Conservation (phyloP, 2,797 vertebrate species). For the Rhincodon typus region DNA sequence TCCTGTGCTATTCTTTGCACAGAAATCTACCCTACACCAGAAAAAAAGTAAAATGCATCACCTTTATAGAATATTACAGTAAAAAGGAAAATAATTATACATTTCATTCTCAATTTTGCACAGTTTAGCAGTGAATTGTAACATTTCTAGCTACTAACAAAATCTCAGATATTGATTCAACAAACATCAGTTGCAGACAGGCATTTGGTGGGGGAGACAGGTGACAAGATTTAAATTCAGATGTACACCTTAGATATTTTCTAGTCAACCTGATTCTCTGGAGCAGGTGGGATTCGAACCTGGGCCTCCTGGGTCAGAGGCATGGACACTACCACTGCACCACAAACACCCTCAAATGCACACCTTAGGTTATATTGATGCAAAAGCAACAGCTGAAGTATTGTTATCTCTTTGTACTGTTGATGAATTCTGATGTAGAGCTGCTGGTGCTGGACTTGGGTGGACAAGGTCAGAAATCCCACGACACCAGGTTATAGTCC, state of each 20-base stretch:
- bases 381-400: neutral
- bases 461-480: too few relatives aligned
- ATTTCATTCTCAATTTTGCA: too few relatives aligned
- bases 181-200: neutral
- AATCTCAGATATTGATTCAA: neutral
- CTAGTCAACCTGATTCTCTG: too few relatives aligned
- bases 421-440: neutral
- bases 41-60: neutral
- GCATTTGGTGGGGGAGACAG: neutral
- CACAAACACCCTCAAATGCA: too few relatives aligned
- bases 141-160: neutral
- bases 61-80: too few relatives aligned
- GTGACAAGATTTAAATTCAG: neutral
- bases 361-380: neutral
- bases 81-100: neutral
- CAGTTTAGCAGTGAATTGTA: too few relatives aligned
- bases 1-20: constrained; percentile 15
- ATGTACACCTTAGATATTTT: neutral
- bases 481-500: too few relatives aligned
- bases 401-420: neutral
- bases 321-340: too few relatives aligned
- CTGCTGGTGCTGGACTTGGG: too few relatives aligned
- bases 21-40: neutral
- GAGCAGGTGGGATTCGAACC: too few relatives aligned
- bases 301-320: too few relatives aligned